These are phyloP conservation scores for Plectropomus leopardus DNA, from an alignment of 2,113 vertebrate genomes.

Conservation along the genomic window DNA sequence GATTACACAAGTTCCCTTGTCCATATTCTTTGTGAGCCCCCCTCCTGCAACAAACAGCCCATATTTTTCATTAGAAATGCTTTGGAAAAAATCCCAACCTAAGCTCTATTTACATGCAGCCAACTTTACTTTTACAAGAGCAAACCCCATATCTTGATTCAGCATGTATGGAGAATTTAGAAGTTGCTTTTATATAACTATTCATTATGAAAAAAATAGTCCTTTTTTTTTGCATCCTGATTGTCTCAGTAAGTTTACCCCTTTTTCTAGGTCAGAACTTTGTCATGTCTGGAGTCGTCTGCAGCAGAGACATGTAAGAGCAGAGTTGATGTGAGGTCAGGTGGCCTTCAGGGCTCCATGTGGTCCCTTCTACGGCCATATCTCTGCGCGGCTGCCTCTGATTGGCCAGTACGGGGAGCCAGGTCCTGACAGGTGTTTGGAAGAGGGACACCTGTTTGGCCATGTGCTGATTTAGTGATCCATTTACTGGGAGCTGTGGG, in stretches of 20 bases:
- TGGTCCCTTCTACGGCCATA: slow-evolving; percentile 88
- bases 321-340: slow-evolving; percentile 71
- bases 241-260: slow-evolving; percentile 6
- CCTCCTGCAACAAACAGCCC: slow-evolving; percentile 49
- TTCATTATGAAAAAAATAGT: slow-evolving; percentile 18
- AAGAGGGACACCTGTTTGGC: slow-evolving; percentile 87
- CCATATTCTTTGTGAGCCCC: slow-evolving; percentile 55
- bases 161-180: slow-evolving; percentile 42
- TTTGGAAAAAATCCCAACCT: slow-evolving; percentile 67
- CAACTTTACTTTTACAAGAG: slow-evolving; percentile 42
- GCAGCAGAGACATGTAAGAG: slow-evolving; percentile 39
- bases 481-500: slow-evolving; percentile 85
- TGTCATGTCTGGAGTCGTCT: slow-evolving; percentile 21
- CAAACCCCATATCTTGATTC: slow-evolving; percentile 39
- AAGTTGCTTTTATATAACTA: slow-evolving; percentile 23
- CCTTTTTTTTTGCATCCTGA: not conserved
- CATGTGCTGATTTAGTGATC: slow-evolving; percentile 87
- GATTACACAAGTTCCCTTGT: slow-evolving; percentile 86
- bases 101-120: slow-evolving; percentile 61
- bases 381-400: slow-evolving; percentile 71
- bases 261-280: slow-evolving; percentile 48
- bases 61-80: slow-evolving; percentile 71
- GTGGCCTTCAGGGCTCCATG: slow-evolving; percentile 82
- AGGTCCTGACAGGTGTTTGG: slow-evolving; percentile 84
- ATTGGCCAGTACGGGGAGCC: slow-evolving; percentile 78